phyloP scores from a whole-genome alignment of 2,113 vertebrate species.

The Tretioscincus oriximinensis region DNA sequence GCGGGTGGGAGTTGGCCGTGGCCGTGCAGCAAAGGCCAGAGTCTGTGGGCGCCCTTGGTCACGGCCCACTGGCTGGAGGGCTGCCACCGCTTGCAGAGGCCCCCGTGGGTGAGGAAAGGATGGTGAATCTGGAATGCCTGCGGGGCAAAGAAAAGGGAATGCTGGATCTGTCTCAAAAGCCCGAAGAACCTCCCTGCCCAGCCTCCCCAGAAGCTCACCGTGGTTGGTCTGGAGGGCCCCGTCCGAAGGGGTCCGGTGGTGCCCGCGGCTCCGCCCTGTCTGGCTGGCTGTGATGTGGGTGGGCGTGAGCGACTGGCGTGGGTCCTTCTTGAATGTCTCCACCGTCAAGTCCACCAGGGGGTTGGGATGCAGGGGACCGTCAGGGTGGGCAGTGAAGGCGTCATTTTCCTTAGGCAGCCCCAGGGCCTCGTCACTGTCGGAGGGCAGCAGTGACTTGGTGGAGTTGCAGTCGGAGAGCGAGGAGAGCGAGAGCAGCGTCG shows the following conservation, averaged over 20 bases:
- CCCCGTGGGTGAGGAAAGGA: constrained; percentile 80
- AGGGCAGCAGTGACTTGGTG: constrained; percentile 86
- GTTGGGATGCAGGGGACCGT: constrained; percentile 64
- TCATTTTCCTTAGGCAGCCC: constrained; percentile 31
- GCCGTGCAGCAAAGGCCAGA: constrained; percentile 84
- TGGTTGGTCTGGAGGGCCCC: constrained; percentile 75
- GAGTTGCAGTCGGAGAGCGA: constrained; percentile 91
- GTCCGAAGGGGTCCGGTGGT: constrained; percentile 85
- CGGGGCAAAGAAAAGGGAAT: neutral
- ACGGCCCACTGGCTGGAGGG: constrained; percentile 63
- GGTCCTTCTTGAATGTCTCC: constrained; percentile 90
- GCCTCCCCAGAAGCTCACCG: neutral
- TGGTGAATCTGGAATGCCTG: constrained; percentile 73
- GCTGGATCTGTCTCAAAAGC: neutral
- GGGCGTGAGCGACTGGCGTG: constrained; percentile 88
- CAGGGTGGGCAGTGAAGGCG: constrained; percentile 2
- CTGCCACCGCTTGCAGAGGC: constrained; percentile 69
- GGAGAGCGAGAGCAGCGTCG: constrained; percentile 87
- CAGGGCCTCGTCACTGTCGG: constrained; percentile 80
- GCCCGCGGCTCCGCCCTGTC: constrained; percentile 72
- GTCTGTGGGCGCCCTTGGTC: constrained; percentile 82
- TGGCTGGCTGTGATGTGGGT: constrained; percentile 82
- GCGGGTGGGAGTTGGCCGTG: constrained; percentile 78
- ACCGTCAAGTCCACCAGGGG: constrained; percentile 84
- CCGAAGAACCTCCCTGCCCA: neutral